Percentiles rank a stretch among this genome's conserved stretches.
Evolutionary conservation across 2,888 invertebrate species (phyloP).

Genomic region (Tipula unca): DNA sequence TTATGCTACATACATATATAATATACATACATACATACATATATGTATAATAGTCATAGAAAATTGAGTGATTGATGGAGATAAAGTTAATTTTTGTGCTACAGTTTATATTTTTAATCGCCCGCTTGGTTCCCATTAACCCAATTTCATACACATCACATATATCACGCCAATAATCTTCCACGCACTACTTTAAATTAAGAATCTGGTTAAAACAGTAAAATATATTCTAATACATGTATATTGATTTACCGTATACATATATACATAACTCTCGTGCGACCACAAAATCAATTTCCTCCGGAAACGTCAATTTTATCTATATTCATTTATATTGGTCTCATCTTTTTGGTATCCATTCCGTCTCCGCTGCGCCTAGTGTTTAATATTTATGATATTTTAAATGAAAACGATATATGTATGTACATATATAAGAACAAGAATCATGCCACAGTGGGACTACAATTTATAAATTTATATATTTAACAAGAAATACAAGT

Average conservation of each 20-base stretch:
- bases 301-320: background rate
- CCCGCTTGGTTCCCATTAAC: background rate
- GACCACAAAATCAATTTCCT: constrained; percentile 15
- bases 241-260: background rate
- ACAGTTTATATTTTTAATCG: background rate
- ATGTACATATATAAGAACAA: no score
- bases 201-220: background rate
- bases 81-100: background rate
- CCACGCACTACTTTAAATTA: background rate
- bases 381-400: background rate
- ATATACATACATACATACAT: no score
- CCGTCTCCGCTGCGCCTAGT: background rate
- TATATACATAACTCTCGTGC: background rate
- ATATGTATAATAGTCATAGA: background rate
- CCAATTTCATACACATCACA: background rate
- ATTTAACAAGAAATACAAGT: background rate
- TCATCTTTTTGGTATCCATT: background rate
- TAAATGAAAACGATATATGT: background rate
- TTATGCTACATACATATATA: background rate
- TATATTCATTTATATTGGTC: background rate
- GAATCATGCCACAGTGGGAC: background rate
- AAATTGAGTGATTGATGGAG: background rate
- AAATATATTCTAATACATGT: background rate
- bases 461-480: background rate
- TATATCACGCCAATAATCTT: background rate